phyloP scores from a whole-genome alignment of 1,140 invertebrate species.

The Lineus longissimus region DNA sequence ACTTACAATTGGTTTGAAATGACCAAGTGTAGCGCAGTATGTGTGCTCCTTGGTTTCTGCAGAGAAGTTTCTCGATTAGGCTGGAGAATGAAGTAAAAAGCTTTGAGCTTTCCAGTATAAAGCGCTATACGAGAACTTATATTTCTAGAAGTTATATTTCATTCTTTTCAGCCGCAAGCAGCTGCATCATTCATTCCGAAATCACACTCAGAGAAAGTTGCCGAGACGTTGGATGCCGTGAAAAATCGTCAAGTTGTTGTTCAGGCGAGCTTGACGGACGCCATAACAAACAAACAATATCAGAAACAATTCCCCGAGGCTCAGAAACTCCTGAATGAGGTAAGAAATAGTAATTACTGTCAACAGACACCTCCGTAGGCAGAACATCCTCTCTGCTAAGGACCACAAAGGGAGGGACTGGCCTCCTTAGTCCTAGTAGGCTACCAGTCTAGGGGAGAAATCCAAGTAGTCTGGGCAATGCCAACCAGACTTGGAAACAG shows the following conservation, averaged over 20 bases:
- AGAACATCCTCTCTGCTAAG: not conserved
- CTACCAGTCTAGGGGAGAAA: too few relatives aligned
- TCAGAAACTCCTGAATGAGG: conserved; percentile 34
- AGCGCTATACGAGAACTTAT: too few relatives aligned
- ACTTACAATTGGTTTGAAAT: too few relatives aligned
- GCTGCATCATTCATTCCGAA: conserved; percentile 18
- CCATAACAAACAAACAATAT: conserved; percentile 26
- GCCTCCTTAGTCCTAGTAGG: too few relatives aligned
- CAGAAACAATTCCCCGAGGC: conserved; percentile 38
- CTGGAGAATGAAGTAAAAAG: not conserved
- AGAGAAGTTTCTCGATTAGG: not conserved
- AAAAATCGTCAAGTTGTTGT: conserved; percentile 31
- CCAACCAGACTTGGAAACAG: too few relatives aligned
- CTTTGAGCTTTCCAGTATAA: not conserved
- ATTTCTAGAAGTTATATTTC: too few relatives aligned
- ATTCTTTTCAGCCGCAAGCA: not conserved
- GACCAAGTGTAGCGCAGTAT: too few relatives aligned
- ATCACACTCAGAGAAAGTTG: conserved; percentile 33
- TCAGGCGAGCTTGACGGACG: conserved; percentile 35
- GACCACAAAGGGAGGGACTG: not conserved
- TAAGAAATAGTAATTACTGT: conserved; percentile 12
- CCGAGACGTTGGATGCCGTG: conserved; percentile 29
- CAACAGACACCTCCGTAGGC: not conserved
- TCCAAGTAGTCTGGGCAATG: too few relatives aligned
- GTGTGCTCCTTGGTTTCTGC: too few relatives aligned